Base-by-base conservation (phyloP, 2,888 invertebrate species). In the Rotaria socialis region DNA sequence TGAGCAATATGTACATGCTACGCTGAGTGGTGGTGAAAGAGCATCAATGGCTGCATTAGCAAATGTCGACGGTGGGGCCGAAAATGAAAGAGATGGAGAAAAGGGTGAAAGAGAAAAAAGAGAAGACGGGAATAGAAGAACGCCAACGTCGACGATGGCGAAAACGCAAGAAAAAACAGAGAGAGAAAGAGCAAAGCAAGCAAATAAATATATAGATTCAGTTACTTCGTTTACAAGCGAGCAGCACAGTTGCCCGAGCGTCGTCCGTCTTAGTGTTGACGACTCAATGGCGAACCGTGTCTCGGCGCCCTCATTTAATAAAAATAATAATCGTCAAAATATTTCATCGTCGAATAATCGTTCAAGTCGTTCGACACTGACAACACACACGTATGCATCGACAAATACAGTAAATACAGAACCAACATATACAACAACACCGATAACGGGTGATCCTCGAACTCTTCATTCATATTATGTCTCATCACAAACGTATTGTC, bases 241-340 rank as follows among this genome's bases (percentile, higher is more conserved):
- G 58, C 58, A 58, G 58, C 58, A 58, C 58, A 58, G 58, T 58
- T 58, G 58, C 58, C 58, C 58, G 58, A 58, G 58, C n/a, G 58
- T 58, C 58, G 58, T 58, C 58, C 58, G 58, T n/a, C 58, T 27
- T 27, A n/a, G 67, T 35, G 58, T 67, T 67, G 67, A 67, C 67
- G 67, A 67, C 67, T 67, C 67, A 67, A 67, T 67, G 67, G 67
- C 67, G 67, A 67, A 67, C 67, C 67, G 67, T 67, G 67, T 67
- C 67, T 67, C 67, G 67, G 35, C 67, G 67, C 14, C 67, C 14
- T 67, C 67, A 67, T 16, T 24, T 4, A 67, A 16, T 67, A 67
- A 11, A 67, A 67, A 67, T 67, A 67, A 67, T 67, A 35, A 27
- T 11, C 27, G 35, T 67, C 67, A 67, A 67, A 67, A 67, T 67